Base-by-base conservation (phyloP, 1,140 invertebrate genomes). In the Portunus trituberculatus region DNA sequence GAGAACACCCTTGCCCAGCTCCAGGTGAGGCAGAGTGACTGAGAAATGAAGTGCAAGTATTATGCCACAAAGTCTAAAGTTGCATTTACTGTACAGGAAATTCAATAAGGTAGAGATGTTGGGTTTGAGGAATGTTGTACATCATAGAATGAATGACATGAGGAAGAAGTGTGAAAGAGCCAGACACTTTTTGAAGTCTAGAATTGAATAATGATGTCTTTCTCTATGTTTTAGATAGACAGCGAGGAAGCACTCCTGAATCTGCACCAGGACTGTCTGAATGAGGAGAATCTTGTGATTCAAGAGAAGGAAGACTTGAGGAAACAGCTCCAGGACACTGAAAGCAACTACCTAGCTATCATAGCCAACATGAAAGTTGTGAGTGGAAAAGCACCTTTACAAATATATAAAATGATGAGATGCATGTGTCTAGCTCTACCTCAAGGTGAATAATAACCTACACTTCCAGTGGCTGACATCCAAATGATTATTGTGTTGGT, bases 1-100 rank as follows among this genome's bases (percentile, higher is more conserved):
- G 98, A 99, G 96, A 98, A 98, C 59, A 98, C 98, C 96, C 97
- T 98, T 84, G 98, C 98, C 0, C 98, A 98, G 96, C 97, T 98
- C 31, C 98, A 98, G 97, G 97, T 95, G 31, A 92, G 39, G 4
- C 25, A 59, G 7, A 3, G 59, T 92, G 6, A 0, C 0, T 84
- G 16, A 25, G 20, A 16, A 87, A 28, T 67, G 16, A 45, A 12
- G 29, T 29, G 14, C 29, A 12, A 25, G 59, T 0, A 91, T 29
- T 82, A 82, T 39, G 39, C 39, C 39, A 39, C 6, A n/a, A n/a
- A n/a, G n/a, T n/a, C n/a, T n/a, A n/a, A n/a, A n/a, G n/a, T n/a
- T n/a, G n/a, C n/a, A n/a, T n/a, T n/a, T n/a, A n/a, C n/a, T n/a
- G n/a, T n/a, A n/a, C n/a, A n/a, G n/a, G 39, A 39, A 39, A 39